Conservation (phyloP, 1,140 invertebrate genomes). For the Caenorhabditis inopinata region DNA sequence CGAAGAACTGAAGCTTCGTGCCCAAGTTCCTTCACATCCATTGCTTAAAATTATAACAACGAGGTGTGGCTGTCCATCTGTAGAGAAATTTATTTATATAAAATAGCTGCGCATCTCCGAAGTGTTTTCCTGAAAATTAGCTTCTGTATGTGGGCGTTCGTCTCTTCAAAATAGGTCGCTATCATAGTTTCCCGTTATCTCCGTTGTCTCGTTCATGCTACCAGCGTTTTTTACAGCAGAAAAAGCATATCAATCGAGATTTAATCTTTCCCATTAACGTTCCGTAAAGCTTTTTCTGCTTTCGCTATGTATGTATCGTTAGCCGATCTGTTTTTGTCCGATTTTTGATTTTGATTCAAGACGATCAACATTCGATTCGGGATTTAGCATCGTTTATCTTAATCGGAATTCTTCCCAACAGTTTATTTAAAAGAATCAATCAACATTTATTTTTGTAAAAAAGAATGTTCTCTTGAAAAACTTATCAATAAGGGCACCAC, state of each 20-base stretch:
- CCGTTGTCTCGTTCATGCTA: background rate
- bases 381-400: too few species aligned
- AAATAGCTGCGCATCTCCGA: background rate
- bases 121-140: background rate
- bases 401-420: too few species aligned
- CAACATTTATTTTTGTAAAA: too few species aligned
- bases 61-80: background rate
- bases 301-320: too few species aligned
- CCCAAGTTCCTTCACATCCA: slow-evolving; percentile 30
- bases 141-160: background rate
- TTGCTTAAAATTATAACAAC: background rate
- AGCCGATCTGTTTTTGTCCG: too few species aligned
- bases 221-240: background rate
- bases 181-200: background rate
- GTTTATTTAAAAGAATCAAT: too few species aligned
- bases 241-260: background rate
- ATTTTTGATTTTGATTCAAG: too few species aligned
- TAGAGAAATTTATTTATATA: background rate
- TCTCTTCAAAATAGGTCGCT: background rate
- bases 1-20: slow-evolving; percentile 36
- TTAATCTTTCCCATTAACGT: background rate
- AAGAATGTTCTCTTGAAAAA: too few species aligned
- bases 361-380: too few species aligned
- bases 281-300: background rate
- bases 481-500: too few species aligned